Percentiles rank a stretch among this genome's conserved stretches.
phyloP scores from a whole-genome alignment of 2,113 vertebrate genomes.

The Eolophus roseicapilla region DNA sequence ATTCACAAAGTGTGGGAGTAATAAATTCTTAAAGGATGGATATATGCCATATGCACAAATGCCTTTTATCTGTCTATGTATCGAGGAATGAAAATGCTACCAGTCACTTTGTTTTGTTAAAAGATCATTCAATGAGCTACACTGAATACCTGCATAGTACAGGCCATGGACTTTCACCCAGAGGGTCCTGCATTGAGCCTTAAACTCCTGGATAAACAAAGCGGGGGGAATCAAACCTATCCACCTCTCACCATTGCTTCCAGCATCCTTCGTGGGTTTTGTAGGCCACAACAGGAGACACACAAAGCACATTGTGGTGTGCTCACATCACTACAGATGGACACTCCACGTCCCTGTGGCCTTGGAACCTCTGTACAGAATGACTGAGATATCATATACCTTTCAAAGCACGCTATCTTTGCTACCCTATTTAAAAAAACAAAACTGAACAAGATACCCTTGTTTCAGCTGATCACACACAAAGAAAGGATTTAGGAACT shows the following conservation, averaged over 20 bases:
- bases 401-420: not conserved
- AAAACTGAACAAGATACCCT: not conserved
- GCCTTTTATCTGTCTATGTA: not conserved
- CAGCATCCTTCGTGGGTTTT: not conserved
- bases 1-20: not conserved
- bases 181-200: not conserved
- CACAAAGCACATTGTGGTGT: not conserved
- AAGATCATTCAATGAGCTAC: not conserved
- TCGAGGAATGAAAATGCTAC: not conserved
- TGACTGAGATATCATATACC: not conserved
- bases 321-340: not conserved
- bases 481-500: not conserved
- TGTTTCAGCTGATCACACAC: not conserved
- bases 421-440: not conserved
- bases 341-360: rapidly evolving
- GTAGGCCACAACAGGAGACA: not conserved
- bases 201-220: not conserved
- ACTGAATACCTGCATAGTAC: not conserved
- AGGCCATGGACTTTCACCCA: not conserved
- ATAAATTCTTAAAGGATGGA: not conserved
- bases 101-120: not conserved
- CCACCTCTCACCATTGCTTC: not conserved
- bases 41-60: not conserved
- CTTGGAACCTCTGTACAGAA: not conserved
- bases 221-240: not conserved